Evolutionary conservation across 2,888 invertebrate species (phyloP).

Genomic region (Acleris literana): DNA sequence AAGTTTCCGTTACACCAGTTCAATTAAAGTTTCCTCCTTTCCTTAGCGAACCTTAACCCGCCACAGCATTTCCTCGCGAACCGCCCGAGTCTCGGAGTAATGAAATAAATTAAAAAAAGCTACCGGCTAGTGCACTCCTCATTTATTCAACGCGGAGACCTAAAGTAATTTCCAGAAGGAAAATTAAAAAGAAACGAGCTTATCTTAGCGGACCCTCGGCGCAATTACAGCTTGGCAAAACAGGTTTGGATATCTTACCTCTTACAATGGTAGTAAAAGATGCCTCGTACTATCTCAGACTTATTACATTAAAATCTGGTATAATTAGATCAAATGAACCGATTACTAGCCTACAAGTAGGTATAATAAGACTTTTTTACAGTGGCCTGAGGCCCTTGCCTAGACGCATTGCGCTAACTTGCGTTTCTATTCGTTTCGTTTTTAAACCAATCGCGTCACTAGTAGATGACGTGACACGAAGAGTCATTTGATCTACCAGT

Average conservation of each 20-base stretch:
- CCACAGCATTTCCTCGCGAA: constrained; percentile 49
- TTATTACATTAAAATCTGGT: too few relatives aligned
- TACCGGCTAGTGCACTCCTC: constrained; percentile 57
- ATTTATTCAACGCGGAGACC: constrained; percentile 68
- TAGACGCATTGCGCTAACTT: too few relatives aligned
- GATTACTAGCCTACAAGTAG: too few relatives aligned
- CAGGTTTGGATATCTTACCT: constrained; percentile 49
- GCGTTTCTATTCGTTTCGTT: too few relatives aligned
- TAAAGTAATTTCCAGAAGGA: constrained; percentile 70
- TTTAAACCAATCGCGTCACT: too few relatives aligned
- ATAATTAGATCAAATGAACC: too few relatives aligned
- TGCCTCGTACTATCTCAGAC: too few relatives aligned
- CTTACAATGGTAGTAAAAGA: constrained; percentile 4
- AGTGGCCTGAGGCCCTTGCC: too few relatives aligned
- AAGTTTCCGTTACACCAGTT: background rate
- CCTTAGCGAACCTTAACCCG: constrained; percentile 50
- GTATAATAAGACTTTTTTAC: too few relatives aligned
- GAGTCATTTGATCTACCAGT: too few relatives aligned
- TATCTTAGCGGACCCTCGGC: constrained; percentile 64
- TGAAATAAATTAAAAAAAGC: constrained; percentile 54
- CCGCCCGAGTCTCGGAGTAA: constrained; percentile 51
- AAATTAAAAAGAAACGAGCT: constrained; percentile 76
- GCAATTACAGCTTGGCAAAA: constrained; percentile 64
- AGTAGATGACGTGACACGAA: too few relatives aligned
- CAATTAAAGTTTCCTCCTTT: background rate